phyloP scores from a whole-genome alignment of 2,113 vertebrate genomes.

The Meriones unguiculatus region DNA sequence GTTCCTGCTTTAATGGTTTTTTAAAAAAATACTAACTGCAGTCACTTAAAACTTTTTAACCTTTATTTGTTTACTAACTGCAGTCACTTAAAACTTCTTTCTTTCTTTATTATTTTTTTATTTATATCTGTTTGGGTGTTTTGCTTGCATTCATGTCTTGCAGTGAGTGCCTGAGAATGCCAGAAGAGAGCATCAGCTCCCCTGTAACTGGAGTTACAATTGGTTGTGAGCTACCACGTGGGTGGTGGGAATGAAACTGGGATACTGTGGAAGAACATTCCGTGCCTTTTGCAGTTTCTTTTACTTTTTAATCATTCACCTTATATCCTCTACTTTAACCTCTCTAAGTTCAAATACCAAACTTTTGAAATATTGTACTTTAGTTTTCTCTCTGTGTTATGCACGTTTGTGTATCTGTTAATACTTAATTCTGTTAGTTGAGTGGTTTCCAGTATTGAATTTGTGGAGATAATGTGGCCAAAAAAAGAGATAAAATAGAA shows the following conservation, averaged over 20 bases:
- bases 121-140: neutral
- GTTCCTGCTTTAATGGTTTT: neutral
- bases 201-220: neutral
- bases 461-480: neutral
- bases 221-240: neutral
- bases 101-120: neutral
- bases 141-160: neutral
- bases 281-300: neutral
- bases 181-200: neutral
- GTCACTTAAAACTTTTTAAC: neutral
- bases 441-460: conserved; percentile 9
- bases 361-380: conserved; percentile 26
- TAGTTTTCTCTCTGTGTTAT: neutral
- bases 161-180: neutral
- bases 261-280: neutral
- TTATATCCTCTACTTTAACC: conserved; percentile 22
- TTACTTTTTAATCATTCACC: neutral
- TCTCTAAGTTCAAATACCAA: neutral
- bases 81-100: neutral
- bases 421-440: neutral
- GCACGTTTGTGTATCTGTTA: neutral
- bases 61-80: neutral
- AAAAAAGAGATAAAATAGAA: conserved; percentile 43
- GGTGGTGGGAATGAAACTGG: neutral
- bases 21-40: neutral